These are phyloP conservation scores for Probaryconus sp. DNA, from an alignment of 1,140 invertebrate species.

Conservation along the genomic window DNA sequence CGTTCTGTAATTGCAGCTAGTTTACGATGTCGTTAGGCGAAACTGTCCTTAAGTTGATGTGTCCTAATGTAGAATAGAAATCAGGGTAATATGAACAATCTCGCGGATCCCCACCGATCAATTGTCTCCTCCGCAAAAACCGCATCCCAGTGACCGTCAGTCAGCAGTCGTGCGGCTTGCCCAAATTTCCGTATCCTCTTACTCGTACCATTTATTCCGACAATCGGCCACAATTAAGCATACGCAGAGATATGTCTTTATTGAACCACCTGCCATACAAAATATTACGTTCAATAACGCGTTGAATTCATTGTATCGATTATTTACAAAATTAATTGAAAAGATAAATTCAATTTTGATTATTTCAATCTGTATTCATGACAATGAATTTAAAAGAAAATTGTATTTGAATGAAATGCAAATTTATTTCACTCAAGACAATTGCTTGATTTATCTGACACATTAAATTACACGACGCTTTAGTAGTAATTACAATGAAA, in stretches of 20 bases:
- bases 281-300: constrained; percentile 6
- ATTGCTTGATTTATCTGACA: constrained; percentile 19
- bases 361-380: too few relatives aligned
- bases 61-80: constrained; percentile 16
- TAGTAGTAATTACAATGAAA: too few relatives aligned
- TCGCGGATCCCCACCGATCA: constrained; percentile 28
- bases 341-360: too few relatives aligned
- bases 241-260: constrained; percentile 6
- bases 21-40: constrained; percentile 13
- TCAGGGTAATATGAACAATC: constrained; percentile 5
- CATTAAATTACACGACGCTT: too few relatives aligned
- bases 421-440: background rate
- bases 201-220: constrained; percentile 22
- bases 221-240: constrained; percentile 6
- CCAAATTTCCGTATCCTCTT: constrained; percentile 35
- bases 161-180: constrained; percentile 15
- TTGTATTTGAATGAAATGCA: too few relatives aligned
- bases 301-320: too few relatives aligned
- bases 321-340: too few relatives aligned
- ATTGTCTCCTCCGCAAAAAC: constrained; percentile 38
- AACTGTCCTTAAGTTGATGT: constrained; percentile 12
- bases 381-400: too few relatives aligned
- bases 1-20: background rate
- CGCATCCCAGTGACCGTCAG: constrained; percentile 25
- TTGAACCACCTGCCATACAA: constrained; percentile 29